Conservation (phyloP, 2,797 vertebrate species). For the Acanthurus tractus region DNA sequence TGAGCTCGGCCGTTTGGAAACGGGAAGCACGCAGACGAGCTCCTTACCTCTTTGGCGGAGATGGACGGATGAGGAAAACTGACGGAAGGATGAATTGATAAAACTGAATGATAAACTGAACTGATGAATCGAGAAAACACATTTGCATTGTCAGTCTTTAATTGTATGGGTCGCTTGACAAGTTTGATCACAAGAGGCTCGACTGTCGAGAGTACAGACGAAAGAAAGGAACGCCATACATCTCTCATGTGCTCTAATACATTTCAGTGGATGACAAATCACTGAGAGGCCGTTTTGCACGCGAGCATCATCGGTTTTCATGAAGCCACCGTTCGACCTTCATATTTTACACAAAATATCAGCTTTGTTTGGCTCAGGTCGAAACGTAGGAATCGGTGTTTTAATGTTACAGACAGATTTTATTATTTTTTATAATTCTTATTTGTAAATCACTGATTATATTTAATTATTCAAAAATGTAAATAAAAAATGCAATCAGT, state of each 20-base stretch:
- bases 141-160: background rate
- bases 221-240: background rate
- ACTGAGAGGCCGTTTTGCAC: background rate
- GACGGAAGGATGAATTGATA: constrained; percentile 9
- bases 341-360: background rate
- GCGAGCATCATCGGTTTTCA: background rate
- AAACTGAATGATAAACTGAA: too few relatives aligned
- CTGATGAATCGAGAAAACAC: background rate
- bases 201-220: background rate
- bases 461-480: background rate
- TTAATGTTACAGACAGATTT: too few relatives aligned
- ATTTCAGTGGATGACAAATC: background rate
- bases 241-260: too few relatives aligned
- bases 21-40: constrained; percentile 15
- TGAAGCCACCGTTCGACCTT: background rate
- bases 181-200: too few relatives aligned
- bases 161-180: background rate
- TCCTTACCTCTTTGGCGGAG: background rate
- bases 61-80: background rate
- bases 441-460: background rate
- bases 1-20: background rate
- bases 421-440: background rate
- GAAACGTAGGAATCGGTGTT: background rate
- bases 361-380: too few relatives aligned
- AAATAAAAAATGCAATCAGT: background rate